Conservation (phyloP, 92 coral and sea anemone genomes). For the Virgularia gustaviana region DNA sequence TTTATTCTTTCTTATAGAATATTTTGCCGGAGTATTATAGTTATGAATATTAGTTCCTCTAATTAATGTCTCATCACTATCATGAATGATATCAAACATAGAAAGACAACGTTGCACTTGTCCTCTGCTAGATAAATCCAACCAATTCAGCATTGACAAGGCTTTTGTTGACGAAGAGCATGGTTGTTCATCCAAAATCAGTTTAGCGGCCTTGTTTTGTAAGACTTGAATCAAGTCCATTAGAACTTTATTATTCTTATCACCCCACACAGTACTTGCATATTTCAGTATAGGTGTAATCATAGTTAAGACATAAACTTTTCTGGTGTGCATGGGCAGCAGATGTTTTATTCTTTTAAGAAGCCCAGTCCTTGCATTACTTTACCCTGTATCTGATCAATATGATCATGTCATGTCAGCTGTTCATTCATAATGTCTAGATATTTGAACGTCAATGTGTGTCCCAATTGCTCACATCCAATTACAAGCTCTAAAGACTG, state of each 20-base stretch:
- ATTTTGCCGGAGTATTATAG: background rate
- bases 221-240: background rate
- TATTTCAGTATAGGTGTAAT: constrained; percentile 8
- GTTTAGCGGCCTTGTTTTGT: background rate
- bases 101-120: constrained; percentile 23
- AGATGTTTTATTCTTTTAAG: constrained; percentile 11
- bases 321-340: background rate
- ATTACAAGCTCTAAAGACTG: constrained; percentile 31
- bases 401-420: no score
- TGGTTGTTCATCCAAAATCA: background rate
- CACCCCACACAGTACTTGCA: constrained; percentile 6
- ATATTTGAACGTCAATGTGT: constrained; percentile 4
- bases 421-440: no score
- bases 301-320: constrained; percentile 5
- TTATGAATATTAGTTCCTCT: background rate
- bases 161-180: constrained; percentile 23
- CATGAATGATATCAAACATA: constrained; percentile 26
- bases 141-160: constrained; percentile 19
- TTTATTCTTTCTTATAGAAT: background rate
- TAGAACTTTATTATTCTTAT: background rate
- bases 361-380: no score
- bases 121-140: constrained; percentile 28
- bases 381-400: no score
- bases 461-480: constrained; percentile 23
- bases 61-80: background rate